These are phyloP conservation scores for Stegophylla sp. DNA, from an alignment of 2,888 invertebrate species.

Conservation along the genomic window DNA sequence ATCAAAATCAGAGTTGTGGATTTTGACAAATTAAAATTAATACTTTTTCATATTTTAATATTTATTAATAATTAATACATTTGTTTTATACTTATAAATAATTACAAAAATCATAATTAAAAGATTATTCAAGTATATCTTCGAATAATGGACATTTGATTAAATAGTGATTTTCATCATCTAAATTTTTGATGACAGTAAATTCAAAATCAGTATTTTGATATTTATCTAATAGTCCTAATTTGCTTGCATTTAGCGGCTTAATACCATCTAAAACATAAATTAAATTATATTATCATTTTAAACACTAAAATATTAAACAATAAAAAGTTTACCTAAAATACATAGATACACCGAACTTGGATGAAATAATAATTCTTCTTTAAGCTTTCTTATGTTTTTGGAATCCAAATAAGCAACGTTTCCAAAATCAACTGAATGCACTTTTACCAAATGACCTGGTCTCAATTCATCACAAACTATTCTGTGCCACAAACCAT, in stretches of 20 bases:
- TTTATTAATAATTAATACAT: too few relatives aligned
- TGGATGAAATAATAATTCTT: conserved; percentile 30
- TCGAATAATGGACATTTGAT: conserved; percentile 34
- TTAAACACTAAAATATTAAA: background rate
- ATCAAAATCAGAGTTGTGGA: too few relatives aligned
- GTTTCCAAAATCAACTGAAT: conserved; percentile 39
- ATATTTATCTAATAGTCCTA: conserved; percentile 9
- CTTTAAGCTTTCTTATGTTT: conserved; percentile 21
- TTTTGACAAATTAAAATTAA: too few relatives aligned
- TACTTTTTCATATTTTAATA: too few relatives aligned
- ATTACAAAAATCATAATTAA: too few relatives aligned
- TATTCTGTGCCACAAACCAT: conserved; percentile 43
- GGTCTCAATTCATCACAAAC: conserved; percentile 11
- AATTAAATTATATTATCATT: background rate
- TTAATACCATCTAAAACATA: background rate
- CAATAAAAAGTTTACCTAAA: conserved; percentile 24
- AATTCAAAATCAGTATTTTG: conserved; percentile 38
- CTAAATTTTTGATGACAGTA: conserved; percentile 6
- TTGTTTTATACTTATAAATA: too few relatives aligned
- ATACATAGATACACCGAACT: conserved; percentile 23
- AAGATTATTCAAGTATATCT: conserved; percentile 12
- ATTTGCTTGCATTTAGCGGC: background rate
- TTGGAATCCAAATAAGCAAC: conserved; percentile 14
- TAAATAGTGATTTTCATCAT: conserved; percentile 14
- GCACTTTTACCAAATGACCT: conserved; percentile 13